These are phyloP conservation scores for Pseudorhiza aurosa DNA, from an alignment of 30 jellyfish, hydroid and myxozoan species.

Conservation along the genomic window DNA sequence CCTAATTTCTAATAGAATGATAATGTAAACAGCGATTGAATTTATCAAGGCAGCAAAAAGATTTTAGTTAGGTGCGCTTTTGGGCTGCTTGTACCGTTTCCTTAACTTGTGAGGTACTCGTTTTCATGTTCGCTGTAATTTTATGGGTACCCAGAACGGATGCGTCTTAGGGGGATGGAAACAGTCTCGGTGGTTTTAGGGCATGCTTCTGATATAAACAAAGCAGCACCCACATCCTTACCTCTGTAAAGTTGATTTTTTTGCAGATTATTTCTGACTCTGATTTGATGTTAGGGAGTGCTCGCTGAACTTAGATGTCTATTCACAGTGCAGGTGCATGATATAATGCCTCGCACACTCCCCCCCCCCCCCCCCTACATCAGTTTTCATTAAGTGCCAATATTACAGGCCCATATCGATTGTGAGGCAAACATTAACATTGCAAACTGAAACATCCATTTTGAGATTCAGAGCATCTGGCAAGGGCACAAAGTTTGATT, in stretches of 20 bases:
- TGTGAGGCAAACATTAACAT: too few species aligned
- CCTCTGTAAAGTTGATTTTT: too few species aligned
- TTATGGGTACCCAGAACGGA: conserved; percentile 5
- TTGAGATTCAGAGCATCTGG: too few species aligned
- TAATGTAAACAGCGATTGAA: neutral
- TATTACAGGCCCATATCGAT: too few species aligned
- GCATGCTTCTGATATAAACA: neutral
- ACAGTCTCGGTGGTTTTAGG: neutral
- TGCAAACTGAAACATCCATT: too few species aligned
- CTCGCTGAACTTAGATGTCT: neutral
- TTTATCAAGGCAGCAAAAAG: conserved; percentile 21
- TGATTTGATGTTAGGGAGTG: neutral
- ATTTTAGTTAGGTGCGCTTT: conserved; percentile 10
- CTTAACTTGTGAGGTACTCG: conserved; percentile 5
- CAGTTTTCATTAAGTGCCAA: too few species aligned
- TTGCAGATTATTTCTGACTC: neutral
- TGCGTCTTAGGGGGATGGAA: neutral
- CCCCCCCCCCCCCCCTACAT: too few species aligned
- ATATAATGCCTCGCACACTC: too few species aligned
- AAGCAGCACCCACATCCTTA: conserved; percentile 7
- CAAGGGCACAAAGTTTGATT: too few species aligned
- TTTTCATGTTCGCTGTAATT: neutral
- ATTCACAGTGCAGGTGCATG: neutral
- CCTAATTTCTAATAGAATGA: conserved; percentile 11
- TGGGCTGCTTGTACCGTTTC: conserved; percentile 14